Percentiles rank a stretch among this genome's conserved stretches.
phyloP scores from a whole-genome alignment of 2,113 vertebrate species.

The Lepisosteus oculatus region DNA sequence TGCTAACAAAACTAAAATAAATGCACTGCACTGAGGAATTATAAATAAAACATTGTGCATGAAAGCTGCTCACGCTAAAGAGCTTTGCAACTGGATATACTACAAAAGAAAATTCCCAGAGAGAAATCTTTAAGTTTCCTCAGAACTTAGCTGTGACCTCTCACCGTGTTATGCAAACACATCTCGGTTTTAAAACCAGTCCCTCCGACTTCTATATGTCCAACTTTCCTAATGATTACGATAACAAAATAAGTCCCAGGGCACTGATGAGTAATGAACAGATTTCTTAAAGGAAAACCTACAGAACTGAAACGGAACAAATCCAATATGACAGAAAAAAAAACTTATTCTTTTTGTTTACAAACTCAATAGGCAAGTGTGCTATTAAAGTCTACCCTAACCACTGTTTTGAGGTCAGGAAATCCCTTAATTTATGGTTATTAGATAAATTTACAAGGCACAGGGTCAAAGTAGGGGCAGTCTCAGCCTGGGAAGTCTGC shows the following conservation, averaged over 20 bases:
- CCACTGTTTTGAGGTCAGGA: constrained; percentile 27
- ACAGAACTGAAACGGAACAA: no score
- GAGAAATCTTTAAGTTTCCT: not conserved
- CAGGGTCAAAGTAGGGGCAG: constrained; percentile 30
- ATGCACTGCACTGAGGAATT: no score
- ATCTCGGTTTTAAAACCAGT: not conserved
- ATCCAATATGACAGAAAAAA: no score
- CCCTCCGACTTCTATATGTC: not conserved
- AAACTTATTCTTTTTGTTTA: no score
- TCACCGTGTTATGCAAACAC: constrained; percentile 16
- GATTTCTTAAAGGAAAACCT: no score
- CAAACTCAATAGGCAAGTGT: no score
- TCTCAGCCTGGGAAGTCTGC: constrained; percentile 19
- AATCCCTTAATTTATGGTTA: constrained; percentile 40
- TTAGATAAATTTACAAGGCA: constrained; percentile 31
- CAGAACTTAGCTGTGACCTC: constrained; percentile 17
- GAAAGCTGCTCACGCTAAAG: not conserved
- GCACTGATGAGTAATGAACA: no score
- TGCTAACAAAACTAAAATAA: no score
- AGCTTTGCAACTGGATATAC: not conserved
- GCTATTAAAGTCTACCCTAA: constrained; percentile 3
- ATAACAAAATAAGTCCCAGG: not conserved
- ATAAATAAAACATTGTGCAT: no score
- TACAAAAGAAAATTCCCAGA: not conserved
- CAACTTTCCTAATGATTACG: not conserved